Evolutionary conservation across 2,888 invertebrate species (phyloP), one percentile per base, ranked within the genome.

Genomic region (Spisula solida): DNA sequence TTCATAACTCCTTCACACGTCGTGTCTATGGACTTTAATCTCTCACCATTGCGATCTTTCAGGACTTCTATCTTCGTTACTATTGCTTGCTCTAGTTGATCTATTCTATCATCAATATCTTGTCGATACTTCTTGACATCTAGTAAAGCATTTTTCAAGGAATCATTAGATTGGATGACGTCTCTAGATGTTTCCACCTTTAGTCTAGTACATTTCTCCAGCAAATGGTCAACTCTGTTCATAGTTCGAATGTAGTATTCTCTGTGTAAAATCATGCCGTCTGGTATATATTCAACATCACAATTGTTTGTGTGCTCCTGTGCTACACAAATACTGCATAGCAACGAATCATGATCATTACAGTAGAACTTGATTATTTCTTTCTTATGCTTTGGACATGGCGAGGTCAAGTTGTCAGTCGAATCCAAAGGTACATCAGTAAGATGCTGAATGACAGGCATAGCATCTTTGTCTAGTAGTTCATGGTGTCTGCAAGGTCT

Each of bases 271-370:
- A 81, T 47, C 16, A 25, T 41, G 41, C 41, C 41, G 8, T 8
- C 41, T 5, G 41, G 41, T n/a, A 51, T 47, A 55, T 8, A 25
- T 5, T 41, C 41, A 41, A 41, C 41, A 5, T 41, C 4, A 41
- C 41, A 41, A 8, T 41, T 41, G 8, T 41, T 51, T 5, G 81
- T 25, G 81, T 81, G 81, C 10, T 29, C 31, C 16, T 25, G 31
- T 25, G 81, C n/a, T 12, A 81, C 55, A 16, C 81, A 81, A 29
- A 81, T 29, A 55, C 6, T 55, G 55, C 81, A 81, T 25, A 81
- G 12, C 10, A 81, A 55, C 16, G 12, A 29, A 16, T 55, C 31
- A 55, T 81, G 81, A 55, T 25, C n/a, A 29, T 81, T 10, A 81
- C 81, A 81, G 20, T 55, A 81, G 29, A 55, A 31, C 51, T 55